phyloP scores from a whole-genome alignment of 2,888 invertebrate genomes.

The Hypomecis punctinalis region DNA sequence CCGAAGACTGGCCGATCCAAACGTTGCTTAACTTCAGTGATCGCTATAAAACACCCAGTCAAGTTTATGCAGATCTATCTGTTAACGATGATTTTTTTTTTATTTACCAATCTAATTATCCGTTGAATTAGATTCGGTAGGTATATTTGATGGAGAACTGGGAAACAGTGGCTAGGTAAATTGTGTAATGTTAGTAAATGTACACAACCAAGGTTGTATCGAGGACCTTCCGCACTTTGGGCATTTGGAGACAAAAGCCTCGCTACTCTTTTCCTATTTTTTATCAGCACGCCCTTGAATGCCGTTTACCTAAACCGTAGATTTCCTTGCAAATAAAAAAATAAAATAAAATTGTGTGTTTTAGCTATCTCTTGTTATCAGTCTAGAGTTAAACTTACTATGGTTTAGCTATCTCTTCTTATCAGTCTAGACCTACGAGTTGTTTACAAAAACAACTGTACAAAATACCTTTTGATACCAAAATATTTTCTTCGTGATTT shows the following conservation, averaged over 20 bases:
- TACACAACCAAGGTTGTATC: conserved; percentile 56
- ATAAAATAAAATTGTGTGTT: neutral
- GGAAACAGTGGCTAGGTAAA: conserved; percentile 39
- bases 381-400: too few species aligned
- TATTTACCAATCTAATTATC: neutral
- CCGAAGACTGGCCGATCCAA: too few species aligned
- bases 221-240: conserved; percentile 72
- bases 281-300: conserved; percentile 74
- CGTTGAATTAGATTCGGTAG: neutral
- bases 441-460: conserved; percentile 22
- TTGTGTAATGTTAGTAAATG: conserved; percentile 50
- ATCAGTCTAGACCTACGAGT: conserved; percentile 12
- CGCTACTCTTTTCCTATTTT: conserved; percentile 77
- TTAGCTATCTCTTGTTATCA: conserved; percentile 19
- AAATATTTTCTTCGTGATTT: conserved; percentile 9
- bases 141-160: conserved; percentile 29
- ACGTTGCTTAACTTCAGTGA: too few species aligned
- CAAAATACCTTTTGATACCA: conserved; percentile 1
- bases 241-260: conserved; percentile 75
- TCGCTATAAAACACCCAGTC: too few species aligned
- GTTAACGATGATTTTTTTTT: too few species aligned
- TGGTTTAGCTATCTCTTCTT: conserved; percentile 8
- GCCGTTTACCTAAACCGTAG: conserved; percentile 45
- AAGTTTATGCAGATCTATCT: too few species aligned
- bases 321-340: conserved; percentile 22